Base-by-base conservation (phyloP, 2,888 invertebrate genomes). In the Ormyrus rosae region DNA sequence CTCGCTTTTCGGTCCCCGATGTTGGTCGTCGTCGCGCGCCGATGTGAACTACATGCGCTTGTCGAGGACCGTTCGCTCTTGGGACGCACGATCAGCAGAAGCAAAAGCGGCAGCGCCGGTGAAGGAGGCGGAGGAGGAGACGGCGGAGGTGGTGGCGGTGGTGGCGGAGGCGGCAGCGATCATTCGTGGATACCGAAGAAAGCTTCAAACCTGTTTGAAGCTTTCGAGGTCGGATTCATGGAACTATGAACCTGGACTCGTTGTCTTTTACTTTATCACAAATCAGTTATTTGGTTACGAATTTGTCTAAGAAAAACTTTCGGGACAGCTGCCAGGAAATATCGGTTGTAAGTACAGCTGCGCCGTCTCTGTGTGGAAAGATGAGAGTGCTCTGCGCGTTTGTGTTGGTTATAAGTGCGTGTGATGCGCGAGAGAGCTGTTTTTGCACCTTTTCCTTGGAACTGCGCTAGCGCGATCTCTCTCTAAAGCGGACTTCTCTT, bases 211-310 rank as follows among this genome's bases (percentile, higher is more conserved):
- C 92, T 93, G 94, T 95, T 96, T 96, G 96, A 96, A 96, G 96
- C 96, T 96, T 96, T 96, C 96, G 95, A 94, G 94, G 95, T 94
- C 94, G 95, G 93, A 93, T 95, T 94, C 94, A 95, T 95, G 96
- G 96, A 97, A 97, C 96, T 97, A 97, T 97, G 97, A 97, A 97
- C 96, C 97, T 98, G 95, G 98, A 98, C 95, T 96, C 98, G 95
- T 95, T 97, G 95, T 97, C 96, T 94, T 96, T 97, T 95, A 96
- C 98, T 95, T 96, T 98, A 95, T 96, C 97, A 95, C 97, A 98
- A 96, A 98, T 98, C 94, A 96, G 96, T 96, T 96, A 96, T 95
- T 96, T 98, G 93, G 96, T 98, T 94, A 94, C 95, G 92, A 96
- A 96, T 94, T 95, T 98, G 93, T 97, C 94, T 92, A 98, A 98